Percentiles rank a stretch among this genome's conserved stretches.
Conservation (phyloP, 2,888 invertebrate genomes). For the Phaedon cochleariae region DNA sequence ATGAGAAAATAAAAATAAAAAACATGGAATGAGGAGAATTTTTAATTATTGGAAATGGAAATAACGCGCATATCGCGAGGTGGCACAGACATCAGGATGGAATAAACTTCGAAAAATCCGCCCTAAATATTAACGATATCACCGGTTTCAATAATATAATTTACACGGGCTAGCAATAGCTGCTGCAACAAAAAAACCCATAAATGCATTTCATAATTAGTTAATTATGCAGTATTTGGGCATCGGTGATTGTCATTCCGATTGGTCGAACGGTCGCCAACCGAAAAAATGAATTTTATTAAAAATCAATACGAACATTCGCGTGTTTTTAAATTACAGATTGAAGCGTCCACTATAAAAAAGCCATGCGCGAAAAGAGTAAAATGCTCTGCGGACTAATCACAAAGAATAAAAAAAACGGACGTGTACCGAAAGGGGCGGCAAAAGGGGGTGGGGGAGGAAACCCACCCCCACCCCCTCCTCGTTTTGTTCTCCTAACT, state of each 20-base stretch:
- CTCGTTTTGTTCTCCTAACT: conserved; percentile 63
- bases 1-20: background rate
- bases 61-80: conserved; percentile 22
- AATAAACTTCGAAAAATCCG: conserved; percentile 36
- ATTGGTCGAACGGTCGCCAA: conserved; percentile 62
- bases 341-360: conserved; percentile 62
- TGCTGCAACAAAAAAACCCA: conserved; percentile 52
- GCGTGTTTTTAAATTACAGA: conserved; percentile 64
- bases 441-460: conserved; percentile 33
- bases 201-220: conserved; percentile 62
- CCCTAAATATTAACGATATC: conserved; percentile 49
- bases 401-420: conserved; percentile 63
- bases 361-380: conserved; percentile 64
- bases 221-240: conserved; percentile 62
- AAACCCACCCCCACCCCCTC: conserved; percentile 33
- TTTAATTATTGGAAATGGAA: conserved; percentile 36
- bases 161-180: conserved; percentile 51
- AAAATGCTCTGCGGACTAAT: conserved; percentile 62
- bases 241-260: conserved; percentile 61
- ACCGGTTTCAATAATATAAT: conserved; percentile 51
- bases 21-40: conserved; percentile 15
- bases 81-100: conserved; percentile 8
- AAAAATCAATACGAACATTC: conserved; percentile 64
- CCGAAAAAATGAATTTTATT: conserved; percentile 64
- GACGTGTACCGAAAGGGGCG: conserved; percentile 54